A percentile compares a stretch with the other conserved stretches of the same genome.
phyloP scores from a whole-genome alignment of 2,797 vertebrate species.

The Lagorchestes hirsutus region DNA sequence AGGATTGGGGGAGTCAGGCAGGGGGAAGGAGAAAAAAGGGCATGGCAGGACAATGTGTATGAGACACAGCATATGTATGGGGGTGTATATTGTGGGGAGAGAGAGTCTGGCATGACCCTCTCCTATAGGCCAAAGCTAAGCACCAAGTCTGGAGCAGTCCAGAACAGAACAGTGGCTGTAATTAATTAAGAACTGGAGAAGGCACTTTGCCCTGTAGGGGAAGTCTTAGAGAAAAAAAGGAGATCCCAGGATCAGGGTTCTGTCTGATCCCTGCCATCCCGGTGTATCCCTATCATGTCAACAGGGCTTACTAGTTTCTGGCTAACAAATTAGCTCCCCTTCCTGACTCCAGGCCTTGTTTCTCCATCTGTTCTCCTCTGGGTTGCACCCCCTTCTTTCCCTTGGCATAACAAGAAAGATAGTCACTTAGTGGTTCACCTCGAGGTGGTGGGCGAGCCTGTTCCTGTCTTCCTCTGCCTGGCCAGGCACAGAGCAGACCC shows the following conservation, averaged over 20 bases:
- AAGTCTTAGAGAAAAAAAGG: not conserved
- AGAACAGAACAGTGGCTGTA: conserved; percentile 34
- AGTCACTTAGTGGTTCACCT: not conserved
- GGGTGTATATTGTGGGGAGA: not conserved
- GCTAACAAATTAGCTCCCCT: not conserved
- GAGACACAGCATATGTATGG: not conserved
- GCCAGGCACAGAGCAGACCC: not conserved
- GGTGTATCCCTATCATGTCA: not conserved
- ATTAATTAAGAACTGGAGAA: conserved; percentile 41
- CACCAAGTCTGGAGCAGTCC: conserved; percentile 46
- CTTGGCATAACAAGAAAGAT: not conserved
- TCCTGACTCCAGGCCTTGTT: not conserved
- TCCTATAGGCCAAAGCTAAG: conserved; percentile 35
- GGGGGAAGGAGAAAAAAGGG: not conserved
- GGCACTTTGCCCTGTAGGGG: not conserved
- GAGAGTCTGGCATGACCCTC: conserved; percentile 24
- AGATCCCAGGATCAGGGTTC: not conserved
- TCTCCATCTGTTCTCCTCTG: not conserved
- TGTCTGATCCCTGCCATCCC: not conserved
- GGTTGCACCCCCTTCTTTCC: not conserved
- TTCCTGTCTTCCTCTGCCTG: not conserved
- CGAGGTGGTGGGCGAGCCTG: not conserved
- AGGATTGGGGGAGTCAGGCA: not conserved
- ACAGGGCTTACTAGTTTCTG: not conserved
- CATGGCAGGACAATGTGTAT: conserved; percentile 21